Conservation (phyloP, 2,888 invertebrate genomes). For the Pandemis corylana region DNA sequence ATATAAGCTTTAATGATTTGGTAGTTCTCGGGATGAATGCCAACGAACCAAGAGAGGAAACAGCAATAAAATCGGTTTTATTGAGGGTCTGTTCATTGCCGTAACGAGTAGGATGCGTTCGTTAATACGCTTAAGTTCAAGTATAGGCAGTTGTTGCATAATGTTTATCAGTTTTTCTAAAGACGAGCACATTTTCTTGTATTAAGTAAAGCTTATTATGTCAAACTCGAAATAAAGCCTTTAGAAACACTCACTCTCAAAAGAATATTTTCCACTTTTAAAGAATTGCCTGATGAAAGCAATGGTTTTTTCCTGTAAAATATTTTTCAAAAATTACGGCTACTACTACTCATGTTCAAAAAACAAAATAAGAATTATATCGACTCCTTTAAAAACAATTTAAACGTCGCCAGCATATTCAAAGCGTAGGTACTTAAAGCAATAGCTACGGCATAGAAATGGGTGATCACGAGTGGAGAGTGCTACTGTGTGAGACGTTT, state of each 20-base stretch:
- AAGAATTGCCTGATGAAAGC: too few species aligned
- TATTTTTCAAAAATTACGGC: too few species aligned
- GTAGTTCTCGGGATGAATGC: constrained; percentile 79
- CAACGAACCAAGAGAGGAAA: constrained; percentile 77
- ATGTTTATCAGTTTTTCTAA: neutral
- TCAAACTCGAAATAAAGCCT: too few species aligned
- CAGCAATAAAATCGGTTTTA: constrained; percentile 79
- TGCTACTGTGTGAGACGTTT: constrained; percentile 71
- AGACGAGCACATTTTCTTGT: too few species aligned
- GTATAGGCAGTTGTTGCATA: constrained; percentile 57
- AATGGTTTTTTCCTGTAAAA: too few species aligned
- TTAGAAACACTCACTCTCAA: too few species aligned
- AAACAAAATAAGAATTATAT: neutral
- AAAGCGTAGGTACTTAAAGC: constrained; percentile 66
- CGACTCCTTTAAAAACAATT: constrained; percentile 39
- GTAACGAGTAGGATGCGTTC: constrained; percentile 51
- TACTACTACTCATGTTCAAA: too few species aligned
- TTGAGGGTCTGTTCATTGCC: constrained; percentile 67
- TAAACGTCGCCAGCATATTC: constrained; percentile 62
- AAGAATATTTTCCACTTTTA: too few species aligned
- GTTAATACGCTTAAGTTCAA: constrained; percentile 50
- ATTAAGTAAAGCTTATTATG: too few species aligned
- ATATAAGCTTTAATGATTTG: constrained; percentile 80
- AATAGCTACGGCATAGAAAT: constrained; percentile 71
- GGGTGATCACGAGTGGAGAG: constrained; percentile 61